Percentiles rank a stretch among this genome's conserved stretches.
These are phyloP conservation scores for Diploscapter pachys DNA, from an alignment of 1,140 invertebrate species.

Conservation along the genomic window DNA sequence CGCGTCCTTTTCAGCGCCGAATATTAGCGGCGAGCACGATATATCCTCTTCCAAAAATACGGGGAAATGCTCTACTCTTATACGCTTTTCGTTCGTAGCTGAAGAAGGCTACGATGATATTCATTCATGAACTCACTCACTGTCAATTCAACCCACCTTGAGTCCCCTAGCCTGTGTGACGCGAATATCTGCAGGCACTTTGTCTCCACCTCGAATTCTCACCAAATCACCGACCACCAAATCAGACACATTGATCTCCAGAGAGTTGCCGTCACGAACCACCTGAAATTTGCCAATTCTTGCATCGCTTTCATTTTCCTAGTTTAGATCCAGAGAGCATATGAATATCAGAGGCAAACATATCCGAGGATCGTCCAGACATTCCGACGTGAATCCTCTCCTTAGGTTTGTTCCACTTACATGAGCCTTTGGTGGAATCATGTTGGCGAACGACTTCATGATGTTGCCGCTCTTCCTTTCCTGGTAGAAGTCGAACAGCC, in stretches of 20 bases:
- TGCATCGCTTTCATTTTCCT: neutral
- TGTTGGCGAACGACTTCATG: slow-evolving; percentile 39
- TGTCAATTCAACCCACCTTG: slow-evolving; percentile 65
- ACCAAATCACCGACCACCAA: slow-evolving; percentile 87
- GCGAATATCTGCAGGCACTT: slow-evolving; percentile 87
- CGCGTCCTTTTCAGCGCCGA: too few species aligned
- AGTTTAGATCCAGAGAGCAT: neutral
- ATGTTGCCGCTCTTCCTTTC: slow-evolving; percentile 40
- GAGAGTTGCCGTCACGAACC: slow-evolving; percentile 80
- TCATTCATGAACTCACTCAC: neutral
- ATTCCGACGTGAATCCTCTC: neutral
- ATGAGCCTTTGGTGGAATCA: slow-evolving; percentile 33
- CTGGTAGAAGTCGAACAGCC: slow-evolving; percentile 43
- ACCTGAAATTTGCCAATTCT: neutral
- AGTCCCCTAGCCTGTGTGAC: slow-evolving; percentile 83
- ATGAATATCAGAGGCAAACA: neutral
- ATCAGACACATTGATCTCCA: slow-evolving; percentile 82
- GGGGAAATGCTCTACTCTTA: too few species aligned
- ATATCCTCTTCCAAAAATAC: too few species aligned
- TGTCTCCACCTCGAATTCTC: slow-evolving; percentile 87
- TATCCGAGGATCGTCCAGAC: too few species aligned
- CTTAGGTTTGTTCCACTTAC: neutral
- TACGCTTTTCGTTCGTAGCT: too few species aligned
- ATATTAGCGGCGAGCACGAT: too few species aligned
- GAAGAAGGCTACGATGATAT: too few species aligned